phyloP scores from a whole-genome alignment of 35 echinoderm and acorn worm species.

The Heliocidaris erythrogramma region DNA sequence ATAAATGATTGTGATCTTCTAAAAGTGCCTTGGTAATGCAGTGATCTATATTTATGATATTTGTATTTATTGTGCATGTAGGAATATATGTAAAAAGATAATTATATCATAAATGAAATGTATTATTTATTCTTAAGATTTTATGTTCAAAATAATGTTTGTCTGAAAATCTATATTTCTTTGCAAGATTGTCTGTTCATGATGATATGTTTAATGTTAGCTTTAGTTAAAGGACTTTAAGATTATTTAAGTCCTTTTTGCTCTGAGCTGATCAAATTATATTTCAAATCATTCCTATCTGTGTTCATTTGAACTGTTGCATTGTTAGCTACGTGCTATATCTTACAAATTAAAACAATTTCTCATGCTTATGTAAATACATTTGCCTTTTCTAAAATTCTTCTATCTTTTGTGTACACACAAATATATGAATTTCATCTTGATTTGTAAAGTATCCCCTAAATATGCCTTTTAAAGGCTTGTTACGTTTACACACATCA shows the following conservation, averaged over 20 bases:
- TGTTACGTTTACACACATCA: too few species aligned
- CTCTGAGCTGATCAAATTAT: not conserved
- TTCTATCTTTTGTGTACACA: not conserved
- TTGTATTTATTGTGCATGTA: not conserved
- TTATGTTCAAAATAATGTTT: not conserved
- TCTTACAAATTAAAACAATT: not conserved
- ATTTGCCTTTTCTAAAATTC: not conserved
- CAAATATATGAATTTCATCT: not conserved
- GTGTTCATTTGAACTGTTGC: not conserved
- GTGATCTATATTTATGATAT: not conserved
- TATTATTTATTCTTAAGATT: not conserved
- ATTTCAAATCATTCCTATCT: not conserved
- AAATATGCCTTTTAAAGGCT: not conserved
- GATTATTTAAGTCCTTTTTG: not conserved
- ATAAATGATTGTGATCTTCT: not conserved
- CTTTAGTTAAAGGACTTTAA: not conserved
- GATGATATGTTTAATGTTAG: not conserved
- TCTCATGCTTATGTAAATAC: not conserved
- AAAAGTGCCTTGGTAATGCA: not conserved
- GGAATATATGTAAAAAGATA: not conserved
- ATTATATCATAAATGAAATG: not conserved
- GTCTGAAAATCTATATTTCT: not conserved
- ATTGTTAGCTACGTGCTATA: not conserved
- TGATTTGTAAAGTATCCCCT: not conserved
- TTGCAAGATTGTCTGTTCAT: not conserved